Evolutionary conservation across 2,113 vertebrate genomes (phyloP).

Genomic region (Barnardius zonarius): DNA sequence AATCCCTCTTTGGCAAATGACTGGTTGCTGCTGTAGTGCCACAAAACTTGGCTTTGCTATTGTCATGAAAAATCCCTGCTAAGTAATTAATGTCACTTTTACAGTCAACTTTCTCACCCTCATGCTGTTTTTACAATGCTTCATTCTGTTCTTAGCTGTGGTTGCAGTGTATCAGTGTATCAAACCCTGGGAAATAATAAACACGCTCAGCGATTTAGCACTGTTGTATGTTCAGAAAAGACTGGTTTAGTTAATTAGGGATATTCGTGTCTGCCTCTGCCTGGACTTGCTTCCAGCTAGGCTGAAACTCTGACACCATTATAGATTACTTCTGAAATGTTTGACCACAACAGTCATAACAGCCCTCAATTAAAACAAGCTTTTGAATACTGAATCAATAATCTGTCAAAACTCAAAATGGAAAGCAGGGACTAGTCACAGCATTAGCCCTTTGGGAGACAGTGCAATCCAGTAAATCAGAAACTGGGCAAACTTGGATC

Average conservation of each 20-base stretch:
- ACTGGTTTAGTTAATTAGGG: neutral
- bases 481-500: neutral
- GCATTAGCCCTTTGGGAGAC: neutral
- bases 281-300: neutral
- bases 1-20: neutral
- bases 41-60: neutral
- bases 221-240: neutral
- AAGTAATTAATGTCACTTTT: neutral
- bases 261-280: neutral
- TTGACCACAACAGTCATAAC: slow-evolving; percentile 15
- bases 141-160: neutral
- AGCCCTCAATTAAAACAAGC: slow-evolving; percentile 14
- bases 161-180: neutral
- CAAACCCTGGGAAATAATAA: neutral
- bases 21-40: neutral
- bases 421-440: neutral
- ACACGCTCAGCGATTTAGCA: neutral
- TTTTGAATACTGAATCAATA: slow-evolving; percentile 54
- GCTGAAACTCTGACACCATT: slow-evolving; percentile 8
- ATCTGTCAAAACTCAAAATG: slow-evolving; percentile 9
- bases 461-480: neutral
- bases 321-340: slow-evolving; percentile 9
- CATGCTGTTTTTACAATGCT: neutral
- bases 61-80: neutral
- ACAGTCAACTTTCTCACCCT: neutral